Evolutionary conservation across 2,888 invertebrate species (phyloP), one percentile per base, ranked within the genome.

Genomic region (Eustalomyia histrio): DNA sequence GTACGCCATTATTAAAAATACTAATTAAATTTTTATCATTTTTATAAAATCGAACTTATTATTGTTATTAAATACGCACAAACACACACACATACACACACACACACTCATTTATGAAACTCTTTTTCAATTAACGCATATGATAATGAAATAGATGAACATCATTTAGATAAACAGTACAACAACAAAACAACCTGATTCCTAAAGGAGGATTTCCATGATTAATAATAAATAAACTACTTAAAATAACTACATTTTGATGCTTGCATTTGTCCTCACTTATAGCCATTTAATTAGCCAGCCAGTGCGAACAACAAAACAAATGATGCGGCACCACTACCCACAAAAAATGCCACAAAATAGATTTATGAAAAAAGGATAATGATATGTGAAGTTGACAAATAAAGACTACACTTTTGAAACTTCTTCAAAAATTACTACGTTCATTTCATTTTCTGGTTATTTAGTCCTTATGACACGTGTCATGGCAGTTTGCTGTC

Each of bases 221-320:
- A 81, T 78, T 81, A 80, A 74, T 71, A 29, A 81, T 78, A 78
- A 80, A 74, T 71, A 29, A 29, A 29, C 29, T 29, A 69, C 55
- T 47, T 75, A 17, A 43, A 71, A 73, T 43, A 53, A n/a, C 53
- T 18, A 53, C n/a, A 14, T 47, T n/a, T 14, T 47, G n/a, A n/a
- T 3, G 7, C 60, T 39, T n/a, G 68, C 52, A 52, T 58, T n/a
- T 64, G 17, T 61, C 65, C 24, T 47, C 74, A 71, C 72, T 78
- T 75, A 75, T 75, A 69, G 35, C 61, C 78, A 78, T 75, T 71
- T 81, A 81, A 81, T 78, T 81, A 78, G 81, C 78, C 71, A 78
- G 81, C 78, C 71, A 16, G 43, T 69, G 68, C 60, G 53, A 63
- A 78, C 52, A 69, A 57, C 43, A 65, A 61, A 61, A 64, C 69